A percentile compares a stretch with the other conserved stretches of the same genome.
These are phyloP conservation scores for Acrocyrtus sp. DNA, from an alignment of 2,888 invertebrate species.

Conservation along the genomic window DNA sequence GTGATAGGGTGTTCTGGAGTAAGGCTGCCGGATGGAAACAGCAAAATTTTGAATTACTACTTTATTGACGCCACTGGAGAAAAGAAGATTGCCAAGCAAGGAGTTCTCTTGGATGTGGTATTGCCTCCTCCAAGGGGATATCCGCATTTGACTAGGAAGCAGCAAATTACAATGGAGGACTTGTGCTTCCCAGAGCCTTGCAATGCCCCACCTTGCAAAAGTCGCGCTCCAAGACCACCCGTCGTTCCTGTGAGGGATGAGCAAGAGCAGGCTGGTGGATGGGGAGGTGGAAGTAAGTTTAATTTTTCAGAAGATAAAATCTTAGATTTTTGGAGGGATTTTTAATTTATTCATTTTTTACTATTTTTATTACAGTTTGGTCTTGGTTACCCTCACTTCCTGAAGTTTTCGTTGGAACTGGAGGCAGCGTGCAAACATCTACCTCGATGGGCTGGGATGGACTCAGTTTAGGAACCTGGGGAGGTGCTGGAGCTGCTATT, in stretches of 20 bases:
- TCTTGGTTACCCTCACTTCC: conserved; percentile 17
- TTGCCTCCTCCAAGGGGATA: conserved; percentile 47
- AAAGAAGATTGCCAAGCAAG: conserved; percentile 43
- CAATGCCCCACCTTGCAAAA: conserved; percentile 40
- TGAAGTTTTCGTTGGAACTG: conserved; percentile 23
- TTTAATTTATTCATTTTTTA: neutral
- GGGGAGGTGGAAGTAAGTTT: conserved; percentile 18
- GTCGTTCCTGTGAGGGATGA: conserved; percentile 20
- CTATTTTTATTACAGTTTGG: conserved; percentile 8
- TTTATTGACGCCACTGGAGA: conserved; percentile 57
- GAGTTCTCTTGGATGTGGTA: conserved; percentile 31
- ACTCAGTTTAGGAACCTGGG: conserved; percentile 11
- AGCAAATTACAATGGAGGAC: conserved; percentile 53
- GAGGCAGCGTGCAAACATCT: conserved; percentile 4
- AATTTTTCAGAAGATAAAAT: too few species aligned
- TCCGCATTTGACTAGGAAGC: conserved; percentile 35
- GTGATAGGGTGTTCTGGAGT: conserved; percentile 52
- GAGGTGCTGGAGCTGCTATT: conserved; percentile 8
- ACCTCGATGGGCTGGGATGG: conserved; percentile 16
- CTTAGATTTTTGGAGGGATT: neutral
- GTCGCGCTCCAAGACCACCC: conserved; percentile 27
- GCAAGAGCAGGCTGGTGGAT: conserved; percentile 2
- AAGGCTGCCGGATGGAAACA: conserved; percentile 31
- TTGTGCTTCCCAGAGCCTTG: conserved; percentile 59
- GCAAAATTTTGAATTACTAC: conserved; percentile 33